Evolutionary conservation across 2,797 vertebrate genomes (phyloP).

Genomic region (Danio kyathit): DNA sequence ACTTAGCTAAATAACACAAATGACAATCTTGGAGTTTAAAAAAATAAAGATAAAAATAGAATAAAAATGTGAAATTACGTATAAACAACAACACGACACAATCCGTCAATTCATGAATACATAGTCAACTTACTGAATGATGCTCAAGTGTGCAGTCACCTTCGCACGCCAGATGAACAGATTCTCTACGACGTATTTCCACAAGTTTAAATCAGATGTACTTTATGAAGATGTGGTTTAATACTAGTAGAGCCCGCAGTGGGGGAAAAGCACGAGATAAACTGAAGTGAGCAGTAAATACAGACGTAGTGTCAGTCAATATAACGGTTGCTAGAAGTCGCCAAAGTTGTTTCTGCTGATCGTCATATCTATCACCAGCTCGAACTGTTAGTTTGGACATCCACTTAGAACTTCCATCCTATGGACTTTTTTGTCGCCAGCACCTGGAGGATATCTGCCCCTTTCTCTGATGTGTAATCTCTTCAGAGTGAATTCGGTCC

Average conservation of each 20-base stretch:
- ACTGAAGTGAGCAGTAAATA: neutral
- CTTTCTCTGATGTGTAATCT: neutral
- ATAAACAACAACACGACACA: neutral
- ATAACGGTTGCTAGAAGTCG: slow-evolving; percentile 7
- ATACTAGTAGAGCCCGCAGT: neutral
- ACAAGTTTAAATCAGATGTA: slow-evolving; percentile 21
- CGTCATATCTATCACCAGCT: slow-evolving; percentile 1
- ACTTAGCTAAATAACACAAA: neutral
- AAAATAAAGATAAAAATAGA: neutral
- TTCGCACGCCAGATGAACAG: neutral
- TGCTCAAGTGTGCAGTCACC: neutral
- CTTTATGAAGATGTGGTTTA: slow-evolving; percentile 13
- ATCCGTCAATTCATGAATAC: too few relatives aligned
- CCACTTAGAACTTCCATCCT: slow-evolving; percentile 16
- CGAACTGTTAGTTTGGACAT: slow-evolving; percentile 22
- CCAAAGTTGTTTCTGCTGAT: slow-evolving; percentile 31
- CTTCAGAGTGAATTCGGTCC: slow-evolving; percentile 5
- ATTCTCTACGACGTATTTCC: slow-evolving; percentile 19
- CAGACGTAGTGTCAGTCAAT: neutral
- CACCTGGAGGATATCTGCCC: slow-evolving; percentile 18
- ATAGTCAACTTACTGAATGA: slow-evolving; percentile 11
- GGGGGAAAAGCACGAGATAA: neutral
- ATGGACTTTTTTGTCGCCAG: neutral
- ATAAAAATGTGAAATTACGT: neutral
- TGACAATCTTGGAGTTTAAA: neutral